Conservation (phyloP, 2,888 invertebrate species). For the Schrankia costaestrigalis region DNA sequence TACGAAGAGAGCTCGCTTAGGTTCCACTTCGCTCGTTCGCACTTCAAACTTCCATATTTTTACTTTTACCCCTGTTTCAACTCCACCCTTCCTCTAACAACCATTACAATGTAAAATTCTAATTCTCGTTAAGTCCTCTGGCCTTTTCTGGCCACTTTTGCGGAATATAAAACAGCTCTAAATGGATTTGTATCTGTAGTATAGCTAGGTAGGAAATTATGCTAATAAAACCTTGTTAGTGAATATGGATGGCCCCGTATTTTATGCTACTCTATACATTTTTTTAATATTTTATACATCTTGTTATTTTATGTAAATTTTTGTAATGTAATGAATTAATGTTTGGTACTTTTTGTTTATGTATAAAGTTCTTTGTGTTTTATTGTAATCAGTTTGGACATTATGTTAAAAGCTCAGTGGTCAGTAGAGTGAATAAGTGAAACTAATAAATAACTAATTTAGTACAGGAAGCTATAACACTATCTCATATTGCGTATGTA, state of each 20-base stretch:
- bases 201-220: slow-evolving; percentile 39
- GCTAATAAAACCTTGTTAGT: slow-evolving; percentile 36
- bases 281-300: slow-evolving; percentile 22
- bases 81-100: slow-evolving; percentile 29
- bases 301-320: slow-evolving; percentile 31
- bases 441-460: too few relatives aligned
- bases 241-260: slow-evolving; percentile 27
- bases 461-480: too few relatives aligned
- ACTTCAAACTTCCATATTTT: slow-evolving; percentile 23
- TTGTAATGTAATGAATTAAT: slow-evolving; percentile 25
- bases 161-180: slow-evolving; percentile 53
- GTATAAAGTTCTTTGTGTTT: slow-evolving; percentile 11
- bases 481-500: too few relatives aligned
- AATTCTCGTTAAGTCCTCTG: slow-evolving; percentile 60
- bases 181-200: slow-evolving; percentile 47
- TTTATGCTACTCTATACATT: slow-evolving; percentile 28
- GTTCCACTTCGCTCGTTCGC: slow-evolving; percentile 21
- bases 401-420: too few relatives aligned
- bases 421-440: too few relatives aligned
- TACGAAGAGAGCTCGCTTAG: slow-evolving; percentile 27
- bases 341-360: slow-evolving; percentile 17
- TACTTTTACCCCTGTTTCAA: slow-evolving; percentile 18
- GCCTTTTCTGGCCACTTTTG: slow-evolving; percentile 49
- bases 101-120: slow-evolving; percentile 66
- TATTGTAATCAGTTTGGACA: slow-evolving; percentile 6